A percentile compares a stretch with the other conserved stretches of the same genome.
These are phyloP conservation scores for Apogon talboti DNA, from an alignment of 2,797 vertebrate genomes.

Conservation along the genomic window DNA sequence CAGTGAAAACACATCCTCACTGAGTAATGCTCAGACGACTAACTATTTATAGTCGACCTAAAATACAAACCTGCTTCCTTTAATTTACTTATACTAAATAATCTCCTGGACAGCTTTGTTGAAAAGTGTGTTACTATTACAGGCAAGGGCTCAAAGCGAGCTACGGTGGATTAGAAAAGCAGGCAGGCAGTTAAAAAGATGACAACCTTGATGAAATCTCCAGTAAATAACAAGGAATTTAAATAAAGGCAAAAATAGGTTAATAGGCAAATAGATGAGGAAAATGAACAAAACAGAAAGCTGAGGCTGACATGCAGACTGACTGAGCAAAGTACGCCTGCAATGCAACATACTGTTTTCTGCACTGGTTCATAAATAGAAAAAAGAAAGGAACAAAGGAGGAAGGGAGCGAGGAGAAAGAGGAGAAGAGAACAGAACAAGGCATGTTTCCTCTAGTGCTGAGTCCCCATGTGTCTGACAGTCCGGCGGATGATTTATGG, in stretches of 20 bases:
- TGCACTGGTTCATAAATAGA: conserved; percentile 46
- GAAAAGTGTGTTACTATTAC: conserved; percentile 25
- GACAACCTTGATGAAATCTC: conserved; percentile 48
- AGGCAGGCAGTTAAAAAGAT: conserved; percentile 16
- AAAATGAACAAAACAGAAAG: conserved; percentile 24
- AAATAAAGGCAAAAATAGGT: conserved; percentile 25
- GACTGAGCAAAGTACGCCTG: conserved; percentile 48
- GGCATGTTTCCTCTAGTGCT: conserved; percentile 58
- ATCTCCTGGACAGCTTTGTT: conserved; percentile 22
- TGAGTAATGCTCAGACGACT: conserved; percentile 1
- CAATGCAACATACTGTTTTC: conserved; percentile 37
- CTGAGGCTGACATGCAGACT: conserved; percentile 39
- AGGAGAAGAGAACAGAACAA: conserved; percentile 34
- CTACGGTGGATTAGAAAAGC: conserved; percentile 11
- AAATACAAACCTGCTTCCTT: conserved; percentile 10
- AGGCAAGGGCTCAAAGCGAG: conserved; percentile 18
- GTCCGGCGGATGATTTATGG: conserved; percentile 81
- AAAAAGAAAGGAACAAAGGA: conserved; percentile 56
- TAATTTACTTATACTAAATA: conserved; percentile 27
- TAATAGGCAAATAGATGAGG: conserved; percentile 33
- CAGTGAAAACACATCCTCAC: background rate
- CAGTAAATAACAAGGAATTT: conserved; percentile 44
- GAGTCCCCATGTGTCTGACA: conserved; percentile 75
- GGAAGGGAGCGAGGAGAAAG: conserved; percentile 29
- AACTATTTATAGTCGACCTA: conserved; percentile 1